Conservation (phyloP, 2,888 invertebrate species). For the Cantharis rustica region DNA sequence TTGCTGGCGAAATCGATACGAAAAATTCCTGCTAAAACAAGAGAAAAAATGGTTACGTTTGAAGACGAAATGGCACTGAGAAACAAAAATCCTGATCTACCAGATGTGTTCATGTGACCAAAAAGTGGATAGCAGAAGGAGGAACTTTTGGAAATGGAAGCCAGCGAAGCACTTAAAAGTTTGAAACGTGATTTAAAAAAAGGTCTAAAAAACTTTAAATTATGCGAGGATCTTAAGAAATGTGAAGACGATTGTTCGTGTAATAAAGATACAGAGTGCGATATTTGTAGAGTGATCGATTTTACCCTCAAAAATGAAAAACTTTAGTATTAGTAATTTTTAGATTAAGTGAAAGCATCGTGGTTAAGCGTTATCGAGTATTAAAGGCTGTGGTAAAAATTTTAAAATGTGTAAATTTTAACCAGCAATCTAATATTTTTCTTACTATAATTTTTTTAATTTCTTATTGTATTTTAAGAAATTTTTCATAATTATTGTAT, state of each 20-base stretch:
- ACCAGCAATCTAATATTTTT: slow-evolving; percentile 4
- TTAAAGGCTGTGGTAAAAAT: slow-evolving; percentile 17
- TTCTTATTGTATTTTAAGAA: background rate
- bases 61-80: slow-evolving; percentile 68
- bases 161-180: slow-evolving; percentile 43
- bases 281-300: slow-evolving; percentile 55
- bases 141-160: slow-evolving; percentile 19
- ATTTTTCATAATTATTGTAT: too few relatives aligned
- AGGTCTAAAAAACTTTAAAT: slow-evolving; percentile 50
- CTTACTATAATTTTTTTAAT: background rate
- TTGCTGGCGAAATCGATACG: slow-evolving; percentile 51
- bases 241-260: slow-evolving; percentile 55
- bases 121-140: slow-evolving; percentile 51
- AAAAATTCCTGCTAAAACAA: slow-evolving; percentile 58
- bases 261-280: slow-evolving; percentile 54
- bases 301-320: slow-evolving; percentile 54
- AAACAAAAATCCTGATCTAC: slow-evolving; percentile 59
- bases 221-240: slow-evolving; percentile 54
- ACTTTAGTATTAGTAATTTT: slow-evolving; percentile 41
- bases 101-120: slow-evolving; percentile 84
- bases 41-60: slow-evolving; percentile 81
- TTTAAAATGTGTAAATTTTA: slow-evolving; percentile 2
- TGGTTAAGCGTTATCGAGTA: slow-evolving; percentile 9
- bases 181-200: slow-evolving; percentile 51
- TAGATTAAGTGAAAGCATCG: slow-evolving; percentile 2